phyloP scores from a whole-genome alignment of 37 sponge, comb jelly and placozoan genomes.

The Chondrosia reniformis region DNA sequence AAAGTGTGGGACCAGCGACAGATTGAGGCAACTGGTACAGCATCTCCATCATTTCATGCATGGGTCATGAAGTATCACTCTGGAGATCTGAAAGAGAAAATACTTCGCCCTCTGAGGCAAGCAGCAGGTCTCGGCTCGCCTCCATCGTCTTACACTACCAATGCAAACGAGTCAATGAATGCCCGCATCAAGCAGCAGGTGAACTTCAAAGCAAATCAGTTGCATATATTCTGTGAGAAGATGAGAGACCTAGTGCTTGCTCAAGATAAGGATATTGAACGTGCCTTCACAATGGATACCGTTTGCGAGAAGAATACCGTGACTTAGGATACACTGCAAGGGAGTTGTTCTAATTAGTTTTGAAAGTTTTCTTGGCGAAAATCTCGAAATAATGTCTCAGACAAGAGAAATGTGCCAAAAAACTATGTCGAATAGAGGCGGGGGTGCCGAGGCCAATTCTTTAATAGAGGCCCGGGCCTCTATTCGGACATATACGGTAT shows the following conservation, averaged over 20 bases:
- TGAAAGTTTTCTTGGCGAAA: too few species aligned
- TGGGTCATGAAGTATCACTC: conserved; percentile 25
- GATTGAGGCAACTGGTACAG: background rate
- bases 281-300: background rate
- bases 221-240: conserved; percentile 4
- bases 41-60: background rate
- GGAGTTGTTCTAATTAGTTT: background rate
- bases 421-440: too few species aligned
- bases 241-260: conserved; percentile 3
- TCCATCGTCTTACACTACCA: conserved; percentile 32
- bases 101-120: conserved; percentile 18
- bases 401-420: too few species aligned
- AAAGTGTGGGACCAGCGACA: conserved; percentile 2
- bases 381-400: too few species aligned
- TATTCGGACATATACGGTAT: too few species aligned
- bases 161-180: conserved; percentile 26
- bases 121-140: conserved; percentile 33
- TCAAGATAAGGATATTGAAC: background rate
- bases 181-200: conserved; percentile 4
- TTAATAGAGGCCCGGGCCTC: too few species aligned
- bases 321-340: background rate
- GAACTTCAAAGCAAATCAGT: conserved; percentile 18
- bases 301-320: background rate
- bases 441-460: too few species aligned
- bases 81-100: conserved; percentile 5